phyloP scores from a whole-genome alignment of 2,888 invertebrate species.

The Drosophila lutescens region DNA sequence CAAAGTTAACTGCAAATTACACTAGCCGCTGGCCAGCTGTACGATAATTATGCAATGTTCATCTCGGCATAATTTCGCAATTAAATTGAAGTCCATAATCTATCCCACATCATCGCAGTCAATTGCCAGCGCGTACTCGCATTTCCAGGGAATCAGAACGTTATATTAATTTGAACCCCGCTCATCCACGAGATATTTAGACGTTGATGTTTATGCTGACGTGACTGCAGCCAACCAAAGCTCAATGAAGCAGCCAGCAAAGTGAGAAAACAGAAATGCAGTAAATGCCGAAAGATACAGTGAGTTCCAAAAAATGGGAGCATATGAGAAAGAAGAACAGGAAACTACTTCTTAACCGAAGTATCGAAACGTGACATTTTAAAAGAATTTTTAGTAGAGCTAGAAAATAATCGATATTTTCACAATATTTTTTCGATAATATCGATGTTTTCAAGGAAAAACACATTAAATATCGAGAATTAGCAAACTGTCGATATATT shows the following conservation, averaged over 20 bases:
- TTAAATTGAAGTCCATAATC: conserved; percentile 57
- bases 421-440: no score
- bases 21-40: conserved; percentile 10
- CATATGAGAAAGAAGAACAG: not conserved
- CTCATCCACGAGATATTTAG: conserved; percentile 20
- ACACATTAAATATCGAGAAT: no score
- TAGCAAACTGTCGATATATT: no score
- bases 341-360: no score
- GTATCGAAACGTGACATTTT: no score
- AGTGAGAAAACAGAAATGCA: conserved; percentile 12
- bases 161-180: conserved; percentile 69
- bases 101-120: conserved; percentile 58
- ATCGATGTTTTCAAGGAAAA: no score
- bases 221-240: conserved; percentile 75
- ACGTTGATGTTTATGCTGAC: conserved; percentile 45
- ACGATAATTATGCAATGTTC: conserved; percentile 60
- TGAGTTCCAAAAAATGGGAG: not conserved
- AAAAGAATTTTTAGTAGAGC: no score
- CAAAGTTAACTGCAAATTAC: conserved; percentile 33
- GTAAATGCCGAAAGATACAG: conserved; percentile 9
- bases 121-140: conserved; percentile 53
- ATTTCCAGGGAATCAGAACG: conserved; percentile 69
- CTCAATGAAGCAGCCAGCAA: conserved; percentile 63
- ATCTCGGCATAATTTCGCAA: conserved; percentile 51
- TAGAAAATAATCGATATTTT: no score